Evolutionary conservation across 2,113 vertebrate species (phyloP).

Genomic region (Leptodactylus fuscus): DNA sequence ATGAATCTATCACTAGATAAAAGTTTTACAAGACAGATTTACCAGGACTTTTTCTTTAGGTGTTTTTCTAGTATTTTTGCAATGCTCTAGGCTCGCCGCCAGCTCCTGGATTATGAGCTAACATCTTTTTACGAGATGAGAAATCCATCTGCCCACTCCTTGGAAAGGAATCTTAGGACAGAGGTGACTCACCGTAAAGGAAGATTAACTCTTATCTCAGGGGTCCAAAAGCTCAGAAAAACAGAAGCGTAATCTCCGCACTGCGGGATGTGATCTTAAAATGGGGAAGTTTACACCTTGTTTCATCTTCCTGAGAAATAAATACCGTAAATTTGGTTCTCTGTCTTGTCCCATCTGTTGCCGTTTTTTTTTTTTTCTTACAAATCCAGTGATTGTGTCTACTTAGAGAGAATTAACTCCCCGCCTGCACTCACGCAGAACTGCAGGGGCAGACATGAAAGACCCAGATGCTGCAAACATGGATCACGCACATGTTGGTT

Average conservation of each 20-base stretch:
- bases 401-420: too few relatives aligned
- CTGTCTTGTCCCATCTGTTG: neutral
- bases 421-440: too few relatives aligned
- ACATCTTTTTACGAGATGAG: neutral
- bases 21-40: too few relatives aligned
- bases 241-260: neutral
- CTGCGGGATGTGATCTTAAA: neutral
- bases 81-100: neutral
- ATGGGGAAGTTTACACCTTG: too few relatives aligned
- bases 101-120: neutral
- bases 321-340: neutral
- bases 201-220: neutral
- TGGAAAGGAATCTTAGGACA: neutral
- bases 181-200: neutral
- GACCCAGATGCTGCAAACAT: too few relatives aligned
- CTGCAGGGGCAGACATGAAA: neutral
- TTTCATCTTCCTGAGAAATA: too few relatives aligned
- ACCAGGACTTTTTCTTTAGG: too few relatives aligned
- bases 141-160: neutral
- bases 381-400: neutral
- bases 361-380: neutral
- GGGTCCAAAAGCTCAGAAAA: neutral
- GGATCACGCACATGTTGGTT: too few relatives aligned
- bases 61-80: neutral
- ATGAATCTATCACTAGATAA: too few relatives aligned